phyloP scores from a whole-genome alignment of 1,140 invertebrate genomes.

The Lepidurus arcticus region DNA sequence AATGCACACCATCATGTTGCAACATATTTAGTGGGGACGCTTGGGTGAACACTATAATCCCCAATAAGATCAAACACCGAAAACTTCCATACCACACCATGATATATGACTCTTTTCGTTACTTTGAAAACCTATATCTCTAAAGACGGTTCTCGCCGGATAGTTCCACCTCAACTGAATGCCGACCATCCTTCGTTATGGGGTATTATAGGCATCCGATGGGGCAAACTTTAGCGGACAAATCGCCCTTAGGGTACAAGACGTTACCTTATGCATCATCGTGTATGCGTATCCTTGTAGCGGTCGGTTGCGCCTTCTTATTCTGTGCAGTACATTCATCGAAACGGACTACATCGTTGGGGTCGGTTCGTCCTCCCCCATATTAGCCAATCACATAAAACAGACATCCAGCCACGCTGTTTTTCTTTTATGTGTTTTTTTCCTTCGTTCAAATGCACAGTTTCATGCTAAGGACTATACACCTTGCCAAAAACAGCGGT shows the following conservation, averaged over 20 bases:
- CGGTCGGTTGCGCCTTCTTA: neutral
- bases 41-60: neutral
- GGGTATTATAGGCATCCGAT: neutral
- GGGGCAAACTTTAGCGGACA: neutral
- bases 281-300: neutral
- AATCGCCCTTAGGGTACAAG: conserved; percentile 1
- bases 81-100: neutral
- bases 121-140: neutral
- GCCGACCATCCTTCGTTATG: neutral
- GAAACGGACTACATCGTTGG: neutral
- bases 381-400: neutral
- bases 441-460: neutral
- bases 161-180: neutral
- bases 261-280: conserved; percentile 4
- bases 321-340: neutral
- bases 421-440: neutral
- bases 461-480: neutral
- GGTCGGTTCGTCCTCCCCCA: neutral
- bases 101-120: neutral
- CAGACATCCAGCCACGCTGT: neutral
- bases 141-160: neutral
- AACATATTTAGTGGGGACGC: neutral
- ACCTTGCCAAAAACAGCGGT: neutral
- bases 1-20: neutral
- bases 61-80: neutral